Evolutionary conservation across 2,797 vertebrate species (phyloP).

Genomic region (Chaunax sp.): DNA sequence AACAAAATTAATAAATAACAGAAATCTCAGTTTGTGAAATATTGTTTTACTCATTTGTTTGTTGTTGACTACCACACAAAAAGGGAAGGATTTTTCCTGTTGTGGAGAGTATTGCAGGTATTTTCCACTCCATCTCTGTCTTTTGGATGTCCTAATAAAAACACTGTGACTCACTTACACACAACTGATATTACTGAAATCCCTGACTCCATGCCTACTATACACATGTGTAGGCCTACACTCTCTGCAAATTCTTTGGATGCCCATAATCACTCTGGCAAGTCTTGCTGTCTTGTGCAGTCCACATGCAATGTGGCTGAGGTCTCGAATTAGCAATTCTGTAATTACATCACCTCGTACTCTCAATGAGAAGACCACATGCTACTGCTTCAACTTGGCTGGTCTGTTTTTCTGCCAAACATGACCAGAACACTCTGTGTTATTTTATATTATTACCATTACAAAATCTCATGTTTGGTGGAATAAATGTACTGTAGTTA

Average conservation of each 20-base stretch:
- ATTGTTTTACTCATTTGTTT: no score
- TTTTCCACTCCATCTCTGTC: no score
- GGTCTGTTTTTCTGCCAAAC: conserved; percentile 30
- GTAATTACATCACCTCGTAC: conserved; percentile 35
- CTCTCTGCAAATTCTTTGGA: conserved; percentile 38
- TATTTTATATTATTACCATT: conserved; percentile 15
- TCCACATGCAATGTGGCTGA: conserved; percentile 9
- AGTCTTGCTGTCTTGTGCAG: conserved; percentile 14
- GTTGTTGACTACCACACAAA: no score
- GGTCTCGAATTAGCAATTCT: conserved; percentile 39
- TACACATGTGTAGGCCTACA: neutral
- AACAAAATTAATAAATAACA: no score
- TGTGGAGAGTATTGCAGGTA: no score
- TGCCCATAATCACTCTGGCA: conserved; percentile 43
- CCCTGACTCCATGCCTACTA: conserved; percentile 22
- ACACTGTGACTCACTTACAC: conserved; percentile 56
- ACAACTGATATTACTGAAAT: conserved; percentile 30
- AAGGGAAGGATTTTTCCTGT: no score
- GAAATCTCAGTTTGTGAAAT: no score
- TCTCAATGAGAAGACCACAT: conserved; percentile 46
- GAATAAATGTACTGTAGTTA: no score
- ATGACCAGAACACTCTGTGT: conserved; percentile 20
- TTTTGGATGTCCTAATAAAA: conserved; percentile 42
- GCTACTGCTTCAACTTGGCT: conserved; percentile 43
- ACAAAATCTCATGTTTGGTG: no score